phyloP scores from a whole-genome alignment of 2,888 invertebrate species.

The Mythimna impura region DNA sequence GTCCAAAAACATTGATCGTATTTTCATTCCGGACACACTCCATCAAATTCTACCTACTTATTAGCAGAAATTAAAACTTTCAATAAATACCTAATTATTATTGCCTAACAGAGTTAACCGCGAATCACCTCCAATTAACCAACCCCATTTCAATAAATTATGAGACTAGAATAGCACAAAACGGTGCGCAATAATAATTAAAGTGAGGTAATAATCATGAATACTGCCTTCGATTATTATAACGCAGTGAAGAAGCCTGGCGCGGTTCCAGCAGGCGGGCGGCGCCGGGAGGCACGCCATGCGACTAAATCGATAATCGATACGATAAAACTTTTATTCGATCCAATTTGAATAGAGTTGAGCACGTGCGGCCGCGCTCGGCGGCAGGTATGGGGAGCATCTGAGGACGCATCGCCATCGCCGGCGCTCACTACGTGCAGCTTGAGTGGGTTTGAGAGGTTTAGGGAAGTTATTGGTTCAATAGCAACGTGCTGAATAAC shows the following conservation, averaged over 20 bases:
- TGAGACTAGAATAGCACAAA: slow-evolving; percentile 45
- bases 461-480: not conserved
- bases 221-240: slow-evolving; percentile 71
- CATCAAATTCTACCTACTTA: not conserved
- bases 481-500: not conserved
- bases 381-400: slow-evolving; percentile 36
- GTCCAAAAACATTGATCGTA: no score
- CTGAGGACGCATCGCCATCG: slow-evolving; percentile 20
- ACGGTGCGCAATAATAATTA: slow-evolving; percentile 60
- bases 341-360: slow-evolving; percentile 82
- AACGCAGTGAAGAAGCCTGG: slow-evolving; percentile 79
- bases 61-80: not conserved
- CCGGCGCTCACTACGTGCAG: not conserved
- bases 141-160: slow-evolving; percentile 26
- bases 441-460: not conserved
- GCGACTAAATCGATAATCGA: slow-evolving; percentile 77
- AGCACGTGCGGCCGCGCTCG: slow-evolving; percentile 42
- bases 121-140: slow-evolving; percentile 13
- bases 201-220: slow-evolving; percentile 73
- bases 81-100: not conserved
- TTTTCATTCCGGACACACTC: no score
- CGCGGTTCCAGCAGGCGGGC: slow-evolving; percentile 70
- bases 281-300: slow-evolving; percentile 74
- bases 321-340: slow-evolving; percentile 85
- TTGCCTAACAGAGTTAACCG: slow-evolving; percentile 1